phyloP scores from a whole-genome alignment of 2,113 vertebrate genomes.

The Chloroceryle aenea region DNA sequence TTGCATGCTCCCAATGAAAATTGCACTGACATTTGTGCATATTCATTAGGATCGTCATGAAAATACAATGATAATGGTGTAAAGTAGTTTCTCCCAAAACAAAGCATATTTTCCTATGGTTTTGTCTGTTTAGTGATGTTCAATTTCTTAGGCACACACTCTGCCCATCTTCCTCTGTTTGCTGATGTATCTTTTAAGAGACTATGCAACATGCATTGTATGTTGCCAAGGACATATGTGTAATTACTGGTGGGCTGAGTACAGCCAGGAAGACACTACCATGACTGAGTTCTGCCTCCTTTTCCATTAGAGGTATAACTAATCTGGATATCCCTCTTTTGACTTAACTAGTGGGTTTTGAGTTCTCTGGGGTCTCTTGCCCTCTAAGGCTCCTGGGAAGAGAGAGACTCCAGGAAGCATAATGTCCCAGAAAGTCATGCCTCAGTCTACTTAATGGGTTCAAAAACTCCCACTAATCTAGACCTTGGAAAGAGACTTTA shows the following conservation, averaged over 20 bases:
- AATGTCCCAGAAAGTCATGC: background rate
- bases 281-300: background rate
- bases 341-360: background rate
- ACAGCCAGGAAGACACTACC: background rate
- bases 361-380: background rate
- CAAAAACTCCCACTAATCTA: background rate
- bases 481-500: background rate
- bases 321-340: background rate
- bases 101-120: background rate
- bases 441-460: background rate
- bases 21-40: background rate
- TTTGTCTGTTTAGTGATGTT: background rate
- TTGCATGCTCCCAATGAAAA: constrained; percentile 30
- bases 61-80: background rate
- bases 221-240: background rate
- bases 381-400: background rate
- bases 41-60: background rate
- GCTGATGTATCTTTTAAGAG: background rate
- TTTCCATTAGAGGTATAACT: background rate
- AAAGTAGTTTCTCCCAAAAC: background rate
- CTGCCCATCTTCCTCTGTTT: background rate
- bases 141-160: background rate
- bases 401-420: background rate
- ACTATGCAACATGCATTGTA: background rate
- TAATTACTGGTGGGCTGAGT: background rate